Conservation (phyloP, 2,797 vertebrate genomes). For the Spinus olivaceus region DNA sequence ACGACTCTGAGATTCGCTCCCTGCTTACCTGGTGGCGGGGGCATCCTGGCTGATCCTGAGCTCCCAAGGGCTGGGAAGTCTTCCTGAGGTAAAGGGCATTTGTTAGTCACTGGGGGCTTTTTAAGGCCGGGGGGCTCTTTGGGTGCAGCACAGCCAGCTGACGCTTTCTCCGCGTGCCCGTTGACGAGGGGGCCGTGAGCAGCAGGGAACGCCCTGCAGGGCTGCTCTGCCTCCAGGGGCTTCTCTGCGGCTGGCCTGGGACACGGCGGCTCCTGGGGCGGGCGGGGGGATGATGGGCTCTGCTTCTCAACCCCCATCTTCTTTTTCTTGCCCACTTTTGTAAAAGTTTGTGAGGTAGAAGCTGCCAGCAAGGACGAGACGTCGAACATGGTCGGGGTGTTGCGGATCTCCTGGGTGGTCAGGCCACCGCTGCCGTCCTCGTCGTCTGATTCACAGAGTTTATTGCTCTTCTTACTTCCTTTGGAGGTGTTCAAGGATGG, state of each 20-base stretch:
- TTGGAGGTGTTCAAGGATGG: slow-evolving; percentile 64
- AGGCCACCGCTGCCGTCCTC: slow-evolving; percentile 64
- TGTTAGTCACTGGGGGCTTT: slow-evolving; percentile 60
- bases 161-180: slow-evolving; percentile 77
- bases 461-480: slow-evolving; percentile 61
- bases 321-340: slow-evolving; percentile 88
- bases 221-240: slow-evolving; percentile 68
- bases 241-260: slow-evolving; percentile 64
- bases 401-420: slow-evolving; percentile 82
- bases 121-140: slow-evolving; percentile 80
- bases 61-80: slow-evolving; percentile 91
- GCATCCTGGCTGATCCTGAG: slow-evolving; percentile 81
- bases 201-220: background rate
- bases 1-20: rapidly evolving
- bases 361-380: slow-evolving; percentile 86
- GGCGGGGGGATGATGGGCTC: background rate
- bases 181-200: slow-evolving; percentile 69
- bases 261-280: background rate
- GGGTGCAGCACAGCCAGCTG: slow-evolving; percentile 14
- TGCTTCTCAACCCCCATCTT: slow-evolving; percentile 73
- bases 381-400: slow-evolving; percentile 83
- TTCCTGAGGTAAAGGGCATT: slow-evolving; percentile 78
- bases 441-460: slow-evolving; percentile 63
- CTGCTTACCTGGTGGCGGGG: slow-evolving; percentile 91
- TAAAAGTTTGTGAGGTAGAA: slow-evolving; percentile 69